phyloP scores from a whole-genome alignment of 2,797 vertebrate species.

The Huso huso region DNA sequence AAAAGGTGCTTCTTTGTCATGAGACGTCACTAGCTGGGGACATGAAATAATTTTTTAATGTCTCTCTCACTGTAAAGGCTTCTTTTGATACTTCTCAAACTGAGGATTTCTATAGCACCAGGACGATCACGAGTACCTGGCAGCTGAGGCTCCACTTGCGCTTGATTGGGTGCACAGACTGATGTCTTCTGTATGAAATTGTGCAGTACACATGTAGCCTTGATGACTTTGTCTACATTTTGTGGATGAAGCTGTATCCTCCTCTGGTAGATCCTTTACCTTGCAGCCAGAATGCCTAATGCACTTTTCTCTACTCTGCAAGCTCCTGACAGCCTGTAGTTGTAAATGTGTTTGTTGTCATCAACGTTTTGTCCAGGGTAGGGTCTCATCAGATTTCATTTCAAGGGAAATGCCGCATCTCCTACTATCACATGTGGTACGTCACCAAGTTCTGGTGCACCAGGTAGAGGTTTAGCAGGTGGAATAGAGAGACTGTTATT shows the following conservation, averaged over 20 bases:
- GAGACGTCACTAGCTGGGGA: not conserved
- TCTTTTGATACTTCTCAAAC: not conserved
- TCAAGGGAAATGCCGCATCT: not conserved
- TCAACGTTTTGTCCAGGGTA: not conserved
- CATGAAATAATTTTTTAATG: not conserved
- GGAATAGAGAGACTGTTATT: not conserved
- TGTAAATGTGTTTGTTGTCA: not conserved
- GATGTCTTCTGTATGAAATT: too few species aligned
- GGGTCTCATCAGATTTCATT: not conserved
- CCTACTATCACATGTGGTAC: not conserved
- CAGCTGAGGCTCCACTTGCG: not conserved
- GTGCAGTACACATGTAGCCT: too few species aligned
- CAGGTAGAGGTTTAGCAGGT: not conserved
- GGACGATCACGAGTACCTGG: not conserved
- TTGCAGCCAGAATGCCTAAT: too few species aligned
- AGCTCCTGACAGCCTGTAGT: not conserved
- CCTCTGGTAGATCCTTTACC: too few species aligned
- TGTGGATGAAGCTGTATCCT: too few species aligned
- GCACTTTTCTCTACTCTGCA: not conserved
- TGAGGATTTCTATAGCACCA: not conserved
- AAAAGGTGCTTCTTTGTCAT: not conserved
- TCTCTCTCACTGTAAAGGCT: not conserved
- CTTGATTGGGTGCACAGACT: too few species aligned
- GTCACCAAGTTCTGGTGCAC: not conserved
- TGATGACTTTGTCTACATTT: too few species aligned